Conservation (phyloP, 2,113 vertebrate genomes). For the Scopus umbretta region DNA sequence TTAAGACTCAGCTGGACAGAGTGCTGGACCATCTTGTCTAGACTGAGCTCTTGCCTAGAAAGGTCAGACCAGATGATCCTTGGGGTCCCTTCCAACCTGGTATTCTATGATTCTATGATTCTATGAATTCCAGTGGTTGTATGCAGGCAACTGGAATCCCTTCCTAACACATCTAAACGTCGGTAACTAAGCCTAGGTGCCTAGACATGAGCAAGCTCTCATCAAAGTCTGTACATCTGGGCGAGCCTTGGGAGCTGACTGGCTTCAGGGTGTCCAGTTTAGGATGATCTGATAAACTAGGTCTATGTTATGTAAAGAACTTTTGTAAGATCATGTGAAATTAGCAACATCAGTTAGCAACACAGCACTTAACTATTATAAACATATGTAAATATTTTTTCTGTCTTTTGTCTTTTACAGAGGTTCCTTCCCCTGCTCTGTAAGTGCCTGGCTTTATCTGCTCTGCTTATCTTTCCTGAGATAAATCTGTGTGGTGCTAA, state of each 20-base stretch:
- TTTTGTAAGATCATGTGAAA: background rate
- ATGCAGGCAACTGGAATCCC: background rate
- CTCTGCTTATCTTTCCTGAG: background rate
- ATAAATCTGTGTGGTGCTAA: background rate
- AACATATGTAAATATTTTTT: background rate
- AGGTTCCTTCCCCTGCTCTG: background rate
- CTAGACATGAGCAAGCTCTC: background rate
- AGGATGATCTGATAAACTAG: background rate
- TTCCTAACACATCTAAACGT: background rate
- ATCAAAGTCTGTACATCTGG: background rate
- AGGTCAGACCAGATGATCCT: too few relatives aligned
- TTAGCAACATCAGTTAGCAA: background rate
- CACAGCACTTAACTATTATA: background rate
- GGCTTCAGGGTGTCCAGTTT: background rate
- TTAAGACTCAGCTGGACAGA: too few relatives aligned
- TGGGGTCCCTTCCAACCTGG: too few relatives aligned
- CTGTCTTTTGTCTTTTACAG: background rate
- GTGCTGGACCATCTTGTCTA: too few relatives aligned
- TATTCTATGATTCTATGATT: too few relatives aligned
- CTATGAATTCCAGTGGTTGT: background rate
- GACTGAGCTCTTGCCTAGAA: too few relatives aligned
- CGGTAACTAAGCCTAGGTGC: rapidly evolving
- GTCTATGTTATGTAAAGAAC: background rate
- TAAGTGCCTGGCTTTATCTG: background rate
- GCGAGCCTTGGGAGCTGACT: background rate